Conservation (phyloP, 2,797 vertebrate species). For the Molossus molossus region DNA sequence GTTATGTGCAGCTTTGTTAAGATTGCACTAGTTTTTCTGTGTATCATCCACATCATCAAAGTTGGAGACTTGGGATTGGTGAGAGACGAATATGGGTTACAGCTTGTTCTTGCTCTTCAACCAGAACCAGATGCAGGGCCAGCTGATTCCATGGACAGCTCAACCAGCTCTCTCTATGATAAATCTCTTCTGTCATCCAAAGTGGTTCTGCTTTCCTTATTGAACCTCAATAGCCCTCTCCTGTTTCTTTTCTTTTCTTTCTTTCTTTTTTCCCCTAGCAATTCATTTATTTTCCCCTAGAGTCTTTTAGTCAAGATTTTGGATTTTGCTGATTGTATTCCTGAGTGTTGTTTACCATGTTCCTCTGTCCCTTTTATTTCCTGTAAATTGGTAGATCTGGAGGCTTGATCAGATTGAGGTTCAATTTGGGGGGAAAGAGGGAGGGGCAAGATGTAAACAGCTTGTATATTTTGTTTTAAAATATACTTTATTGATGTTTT, state of each 20-base stretch:
- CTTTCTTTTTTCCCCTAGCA: background rate
- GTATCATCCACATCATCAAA: background rate
- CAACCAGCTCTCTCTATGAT: background rate
- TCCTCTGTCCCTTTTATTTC: background rate
- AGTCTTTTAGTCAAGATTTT: slow-evolving; percentile 2
- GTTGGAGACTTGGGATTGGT: background rate
- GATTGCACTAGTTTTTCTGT: background rate
- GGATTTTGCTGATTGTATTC: slow-evolving; percentile 5
- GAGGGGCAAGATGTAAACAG: background rate
- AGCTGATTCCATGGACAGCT: background rate
- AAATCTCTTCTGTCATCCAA: background rate
- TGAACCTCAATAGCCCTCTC: background rate
- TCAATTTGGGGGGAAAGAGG: background rate
- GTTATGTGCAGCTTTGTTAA: background rate
- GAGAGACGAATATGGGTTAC: background rate
- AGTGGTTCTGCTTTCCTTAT: background rate
- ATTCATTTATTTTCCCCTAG: slow-evolving; percentile 11
- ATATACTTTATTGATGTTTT: too few species aligned
- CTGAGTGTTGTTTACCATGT: background rate
- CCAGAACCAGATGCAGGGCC: background rate
- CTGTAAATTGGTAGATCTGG: background rate
- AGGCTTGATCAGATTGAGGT: background rate
- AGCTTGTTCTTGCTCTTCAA: background rate
- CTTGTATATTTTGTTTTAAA: background rate
- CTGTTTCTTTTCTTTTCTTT: background rate